Evolutionary conservation across 1,140 invertebrate species (phyloP), one percentile per base, ranked within the genome.

Genomic region (Scaptomyza pallida): DNA sequence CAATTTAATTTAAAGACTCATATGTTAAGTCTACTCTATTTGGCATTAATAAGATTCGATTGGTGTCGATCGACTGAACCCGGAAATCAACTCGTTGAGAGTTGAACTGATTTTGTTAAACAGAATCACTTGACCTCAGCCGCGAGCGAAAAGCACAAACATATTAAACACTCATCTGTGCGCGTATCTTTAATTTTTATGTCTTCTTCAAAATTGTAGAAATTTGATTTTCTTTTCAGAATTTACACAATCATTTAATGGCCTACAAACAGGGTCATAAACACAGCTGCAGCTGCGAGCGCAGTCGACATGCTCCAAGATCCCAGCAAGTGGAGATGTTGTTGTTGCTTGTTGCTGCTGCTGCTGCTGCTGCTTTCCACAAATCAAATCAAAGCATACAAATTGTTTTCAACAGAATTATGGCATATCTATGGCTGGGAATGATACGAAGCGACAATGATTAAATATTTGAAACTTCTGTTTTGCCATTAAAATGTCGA

Each of bases 371-470:
- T 21, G 45, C 45, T 13, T 26, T 26, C 60, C 67, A 67, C 47
- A 83, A 85, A 79, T 79, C 72, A 85, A 79, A 72, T 79, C 72
- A 85, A 79, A 72, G 57, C 69, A 65, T 75, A 86, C 74, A 86
- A 86, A 88, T 86, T 88, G 74, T 88, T 81, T 86, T 86, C 74
- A 75, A 64, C 74, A 71, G 82, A 86, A 81, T 81, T 88, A 88
- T 86, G 81, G 82, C 74, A 78, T 73, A 73, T 81, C 78, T 72
- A 77, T 72, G 63, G 73, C 47, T 55, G 33, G 44, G 43, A 40
- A 70, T 44, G 69, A 78, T 77, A 44, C 63, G 43, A 51, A 67
- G 55, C 77, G 81, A 86, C 82, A 86, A 86, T 86, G 81, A 86
- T 86, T 86, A 86, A 86, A 86, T 78, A 86, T 81, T 72, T 69